A percentile compares a stretch with the other conserved stretches of the same genome.
Evolutionary conservation across 2,113 vertebrate genomes (phyloP).

Genomic region (Bos taurus): ARS-UCD2.0 NC_037348.1:63917001-63917500

Average conservation of each 20-base stretch:
- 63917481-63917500: not conserved
- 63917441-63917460: not conserved
- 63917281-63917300: not conserved
- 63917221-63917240: not conserved
- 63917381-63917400: not conserved
- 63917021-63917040: not conserved
- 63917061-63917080: not conserved
- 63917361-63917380: not conserved
- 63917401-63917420: accelerated
- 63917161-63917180: not conserved
- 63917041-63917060: not conserved
- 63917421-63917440: not conserved
- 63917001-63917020: not conserved
- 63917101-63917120: not conserved
- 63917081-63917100: not conserved
- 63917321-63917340: no score
- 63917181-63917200: accelerated
- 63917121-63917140: accelerated
- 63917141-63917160: not conserved
- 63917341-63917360: accelerated
- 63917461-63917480: not conserved
- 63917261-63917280: accelerated
- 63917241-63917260: not conserved
- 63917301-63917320: not conserved
- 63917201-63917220: not conserved